phyloP scores from a whole-genome alignment of 2,797 vertebrate genomes.

The Pagetopsis macropterus region DNA sequence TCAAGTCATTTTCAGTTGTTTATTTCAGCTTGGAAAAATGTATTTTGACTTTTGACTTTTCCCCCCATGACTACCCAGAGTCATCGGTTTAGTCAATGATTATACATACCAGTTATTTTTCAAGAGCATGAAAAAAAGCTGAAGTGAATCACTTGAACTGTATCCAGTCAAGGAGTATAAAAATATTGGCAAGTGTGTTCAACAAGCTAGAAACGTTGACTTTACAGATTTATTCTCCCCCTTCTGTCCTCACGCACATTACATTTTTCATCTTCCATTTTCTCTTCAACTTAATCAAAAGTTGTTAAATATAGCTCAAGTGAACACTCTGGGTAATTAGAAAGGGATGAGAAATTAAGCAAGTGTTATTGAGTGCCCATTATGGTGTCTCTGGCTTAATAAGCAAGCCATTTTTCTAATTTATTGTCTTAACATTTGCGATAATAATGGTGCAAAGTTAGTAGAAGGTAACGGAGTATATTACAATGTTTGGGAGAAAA shows the following conservation, averaged over 20 bases:
- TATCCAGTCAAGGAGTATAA: constrained; percentile 49
- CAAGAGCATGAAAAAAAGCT: constrained; percentile 19
- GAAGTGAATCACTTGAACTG: constrained; percentile 37
- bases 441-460: constrained; percentile 63
- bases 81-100: constrained; percentile 23
- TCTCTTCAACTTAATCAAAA: constrained; percentile 70
- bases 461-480: constrained; percentile 56
- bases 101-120: constrained; percentile 40
- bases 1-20: not conserved
- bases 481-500: constrained; percentile 48
- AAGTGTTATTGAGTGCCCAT: constrained; percentile 68
- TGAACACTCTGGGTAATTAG: constrained; percentile 82
- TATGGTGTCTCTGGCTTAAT: constrained; percentile 68
- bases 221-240: constrained; percentile 65
- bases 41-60: not conserved
- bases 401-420: constrained; percentile 76
- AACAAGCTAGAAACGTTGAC: constrained; percentile 57
- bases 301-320: constrained; percentile 80
- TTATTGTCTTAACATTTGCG: constrained; percentile 68
- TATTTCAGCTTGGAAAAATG: not conserved
- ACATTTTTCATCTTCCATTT: constrained; percentile 65
- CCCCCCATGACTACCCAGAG: not conserved
- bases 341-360: constrained; percentile 76
- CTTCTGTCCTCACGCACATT: constrained; percentile 53
- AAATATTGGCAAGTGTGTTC: constrained; percentile 59